Percentiles rank a stretch among this genome's conserved stretches.
phyloP scores from a whole-genome alignment of 1,140 invertebrate genomes.

The Platyura marginata region DNA sequence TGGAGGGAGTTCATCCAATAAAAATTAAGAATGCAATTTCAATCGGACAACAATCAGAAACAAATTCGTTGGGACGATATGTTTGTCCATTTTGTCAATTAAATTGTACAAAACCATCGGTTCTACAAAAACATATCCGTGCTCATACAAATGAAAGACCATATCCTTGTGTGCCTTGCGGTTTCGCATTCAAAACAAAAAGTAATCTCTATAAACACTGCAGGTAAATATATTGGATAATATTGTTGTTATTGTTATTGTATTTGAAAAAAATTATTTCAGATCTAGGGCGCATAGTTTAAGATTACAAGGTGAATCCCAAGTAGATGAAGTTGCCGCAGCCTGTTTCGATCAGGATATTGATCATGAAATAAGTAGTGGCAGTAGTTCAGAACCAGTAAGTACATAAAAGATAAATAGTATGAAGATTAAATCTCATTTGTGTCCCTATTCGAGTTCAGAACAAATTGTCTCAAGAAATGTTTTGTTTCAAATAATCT shows the following conservation, averaged over 20 bases:
- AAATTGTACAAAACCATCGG: slow-evolving; percentile 82
- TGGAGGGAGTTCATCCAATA: neutral
- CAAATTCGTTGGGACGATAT: slow-evolving; percentile 37
- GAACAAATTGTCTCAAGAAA: too few species aligned
- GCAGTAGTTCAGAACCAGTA: slow-evolving; percentile 19
- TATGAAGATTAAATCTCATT: too few species aligned
- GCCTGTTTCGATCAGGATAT: slow-evolving; percentile 28
- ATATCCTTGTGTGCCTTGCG: slow-evolving; percentile 73
- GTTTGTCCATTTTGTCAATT: slow-evolving; percentile 75
- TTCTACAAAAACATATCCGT: slow-evolving; percentile 81
- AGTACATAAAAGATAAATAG: too few species aligned
- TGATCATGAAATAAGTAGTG: slow-evolving; percentile 19
- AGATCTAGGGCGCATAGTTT: slow-evolving; percentile 61
- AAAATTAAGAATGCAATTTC: neutral
- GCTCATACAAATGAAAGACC: slow-evolving; percentile 85
- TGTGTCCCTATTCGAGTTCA: too few species aligned
- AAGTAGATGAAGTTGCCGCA: slow-evolving; percentile 29
- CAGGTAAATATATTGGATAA: slow-evolving; percentile 22
- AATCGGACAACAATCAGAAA: slow-evolving; percentile 7
- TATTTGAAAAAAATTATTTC: neutral
- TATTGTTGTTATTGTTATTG: neutral
- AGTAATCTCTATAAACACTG: slow-evolving; percentile 88
- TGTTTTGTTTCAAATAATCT: too few species aligned
- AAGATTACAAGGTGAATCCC: slow-evolving; percentile 38
- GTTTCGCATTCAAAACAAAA: slow-evolving; percentile 86